phyloP scores from a whole-genome alignment of 2,113 vertebrate genomes.

The Microcebus jonahi region DNA sequence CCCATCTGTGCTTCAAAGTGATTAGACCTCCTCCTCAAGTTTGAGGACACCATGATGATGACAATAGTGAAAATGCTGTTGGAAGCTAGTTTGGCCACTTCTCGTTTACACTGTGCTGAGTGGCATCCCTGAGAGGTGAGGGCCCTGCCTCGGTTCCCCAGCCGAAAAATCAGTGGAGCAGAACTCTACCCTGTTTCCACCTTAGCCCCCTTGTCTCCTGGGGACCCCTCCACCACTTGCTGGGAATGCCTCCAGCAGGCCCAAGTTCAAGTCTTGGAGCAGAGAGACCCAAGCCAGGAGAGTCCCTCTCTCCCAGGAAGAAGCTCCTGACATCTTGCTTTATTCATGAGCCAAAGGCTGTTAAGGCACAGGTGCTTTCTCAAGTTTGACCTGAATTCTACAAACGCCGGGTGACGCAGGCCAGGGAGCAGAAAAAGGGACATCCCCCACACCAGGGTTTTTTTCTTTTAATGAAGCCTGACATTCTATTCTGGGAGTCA shows the following conservation, averaged over 20 bases:
- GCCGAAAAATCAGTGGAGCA: background rate
- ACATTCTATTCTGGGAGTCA: constrained; percentile 63
- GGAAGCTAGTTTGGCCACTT: background rate
- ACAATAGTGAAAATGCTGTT: background rate
- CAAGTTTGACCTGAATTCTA: constrained; percentile 54
- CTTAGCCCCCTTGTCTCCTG: background rate
- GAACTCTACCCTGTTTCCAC: background rate
- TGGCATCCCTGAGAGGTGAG: background rate
- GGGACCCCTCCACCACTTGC: background rate
- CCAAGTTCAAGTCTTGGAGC: rapidly evolving
- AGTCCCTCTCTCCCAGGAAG: background rate
- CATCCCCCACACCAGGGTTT: constrained; percentile 23
- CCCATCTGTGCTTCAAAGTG: too few species aligned
- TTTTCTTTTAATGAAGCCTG: constrained; percentile 74
- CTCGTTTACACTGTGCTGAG: rapidly evolving
- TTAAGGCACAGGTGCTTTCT: background rate
- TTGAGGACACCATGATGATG: background rate
- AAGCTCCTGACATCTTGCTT: background rate
- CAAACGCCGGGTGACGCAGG: background rate
- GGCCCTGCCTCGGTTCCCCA: background rate
- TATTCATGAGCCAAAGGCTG: background rate
- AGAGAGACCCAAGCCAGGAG: background rate
- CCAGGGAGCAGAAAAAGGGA: constrained; percentile 17
- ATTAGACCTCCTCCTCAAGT: too few species aligned
- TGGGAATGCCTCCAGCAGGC: background rate